Evolutionary conservation across 2,113 vertebrate genomes (phyloP), one percentile per base, ranked within the genome.

Genomic region (Morone chrysops): DNA sequence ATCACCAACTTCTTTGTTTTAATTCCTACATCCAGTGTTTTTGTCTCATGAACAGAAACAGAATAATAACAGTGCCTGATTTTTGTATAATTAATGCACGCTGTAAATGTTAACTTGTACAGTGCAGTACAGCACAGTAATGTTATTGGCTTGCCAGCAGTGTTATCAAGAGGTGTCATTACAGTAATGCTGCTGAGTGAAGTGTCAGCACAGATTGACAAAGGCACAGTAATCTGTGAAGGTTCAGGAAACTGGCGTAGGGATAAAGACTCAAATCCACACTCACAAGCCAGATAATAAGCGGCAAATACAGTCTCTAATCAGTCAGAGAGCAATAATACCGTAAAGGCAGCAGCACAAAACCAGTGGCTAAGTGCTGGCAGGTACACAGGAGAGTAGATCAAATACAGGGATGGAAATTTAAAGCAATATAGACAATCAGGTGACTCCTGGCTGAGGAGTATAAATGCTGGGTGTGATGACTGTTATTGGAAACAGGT

Each of bases 181-280:
- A 22, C 31, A 67, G 11, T 67, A 5, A 56, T 22, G 5, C 62
- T 47, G 75, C 43, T 25, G 45, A 67, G 22, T 38, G 13, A 78
- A 40, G 65, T 25, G 65, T 60, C 53, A 60, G 31, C 54, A 50
- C 20, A 48, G 17, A 43, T 8, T 48, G 41, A 69, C 43, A 69
- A 59, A 78, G 31, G 22, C 54, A 3, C 63, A 22, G 41, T 59
- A 11, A 78, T 78, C 53, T 60, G 40, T 66, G n/a, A n/a, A n/a
- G 9, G 13, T 41, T 63, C 47, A 75, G 50, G 61, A 45, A 76
- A 36, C 40, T 11, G 7, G 20, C 40, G 8, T 41, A 59, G 41
- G 63, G 41, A 48, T 48, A 77, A 66, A 59, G 25, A 68, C 18
- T 59, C n/a, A 25, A 53, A 75, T 36, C 18, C 31, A 4, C 11